Conservation (phyloP, 1,140 invertebrate species). For the Diuraphis noxia region DNA sequence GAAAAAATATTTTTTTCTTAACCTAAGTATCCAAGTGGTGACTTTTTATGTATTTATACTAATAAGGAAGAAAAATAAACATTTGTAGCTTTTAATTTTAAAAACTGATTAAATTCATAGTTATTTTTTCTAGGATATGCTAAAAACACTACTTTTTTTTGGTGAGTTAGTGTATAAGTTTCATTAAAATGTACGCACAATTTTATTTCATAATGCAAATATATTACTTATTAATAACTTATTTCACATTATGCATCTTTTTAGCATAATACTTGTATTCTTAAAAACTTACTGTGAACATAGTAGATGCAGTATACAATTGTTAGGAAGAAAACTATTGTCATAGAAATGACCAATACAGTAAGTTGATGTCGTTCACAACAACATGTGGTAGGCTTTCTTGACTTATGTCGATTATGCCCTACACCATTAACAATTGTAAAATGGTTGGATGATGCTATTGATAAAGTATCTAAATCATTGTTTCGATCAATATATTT, state of each 20-base stretch:
- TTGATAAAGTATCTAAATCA: slow-evolving; percentile 67
- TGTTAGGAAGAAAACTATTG: slow-evolving; percentile 68
- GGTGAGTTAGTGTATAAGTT: not conserved
- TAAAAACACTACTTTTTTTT: not conserved
- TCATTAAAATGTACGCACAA: not conserved
- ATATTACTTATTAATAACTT: not conserved
- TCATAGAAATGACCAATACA: slow-evolving; percentile 75
- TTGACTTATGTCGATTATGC: slow-evolving; percentile 58
- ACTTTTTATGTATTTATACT: not conserved
- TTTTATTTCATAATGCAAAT: not conserved
- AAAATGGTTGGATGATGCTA: slow-evolving; percentile 82
- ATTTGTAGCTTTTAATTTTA: not conserved
- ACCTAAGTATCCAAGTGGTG: not conserved
- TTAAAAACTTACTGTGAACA: slow-evolving; percentile 63
- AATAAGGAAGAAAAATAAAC: not conserved
- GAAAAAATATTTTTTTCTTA: too few species aligned
- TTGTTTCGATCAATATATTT: not conserved
- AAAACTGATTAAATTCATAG: not conserved
- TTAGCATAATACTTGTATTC: not conserved
- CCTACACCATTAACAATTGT: slow-evolving; percentile 79
- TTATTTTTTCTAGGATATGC: not conserved
- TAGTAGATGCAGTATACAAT: slow-evolving; percentile 72
- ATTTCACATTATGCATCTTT: too few species aligned
- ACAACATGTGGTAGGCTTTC: slow-evolving; percentile 63
- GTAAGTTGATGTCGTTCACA: slow-evolving; percentile 71